Evolutionary conservation across 92 coral and sea anemone species (phyloP), one percentile per base, ranked within the genome.

Genomic region (Porites evermanni): DNA sequence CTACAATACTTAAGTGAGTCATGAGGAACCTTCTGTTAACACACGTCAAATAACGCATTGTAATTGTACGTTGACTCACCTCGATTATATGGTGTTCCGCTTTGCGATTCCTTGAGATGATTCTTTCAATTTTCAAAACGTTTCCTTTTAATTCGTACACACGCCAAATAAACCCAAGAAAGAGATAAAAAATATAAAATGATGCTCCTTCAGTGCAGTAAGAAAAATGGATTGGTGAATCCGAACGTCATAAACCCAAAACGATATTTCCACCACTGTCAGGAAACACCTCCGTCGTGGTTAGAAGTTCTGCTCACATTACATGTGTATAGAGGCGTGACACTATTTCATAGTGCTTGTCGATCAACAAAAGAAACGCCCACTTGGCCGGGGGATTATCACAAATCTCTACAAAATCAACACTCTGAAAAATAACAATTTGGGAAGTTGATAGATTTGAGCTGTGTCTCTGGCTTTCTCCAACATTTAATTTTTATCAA

Each of bases 321-420:
- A 52, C 87, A 83, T 14, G 29, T 74, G 64, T 52, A 74, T 3
- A 38, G 80, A 83, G 87, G 87, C 87, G 87, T 83, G 80, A 83
- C 87, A 47, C 60, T 50, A 18, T 72, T 56, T 60, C 77, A 24
- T 72, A 19, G 38, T 51, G 10, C 66, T 73, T 83, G 87, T 83
- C 87, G 7, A 63, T 83, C 87, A 83, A 50, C 80, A 64, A 63
- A 38, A 65, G 87, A 8, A 64, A 75, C 87, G 87, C 87, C 87
- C 80, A 64, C 61, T 12, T 10, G 17, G 78, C 86, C 71, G 75
- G 78, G 86, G 86, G 86, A 81, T 81, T 81, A 56, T 52, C 4
- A 12, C 7, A 56, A 71, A 18, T 70, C 86, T 68, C 59, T 54
- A n/a, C 17, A 70, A 81, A 81, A 81, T 81, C 67, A 81, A 70